Evolutionary conservation across 23 tunicate species (phyloP).

Genomic region (Trididemnum nubilum): DNA sequence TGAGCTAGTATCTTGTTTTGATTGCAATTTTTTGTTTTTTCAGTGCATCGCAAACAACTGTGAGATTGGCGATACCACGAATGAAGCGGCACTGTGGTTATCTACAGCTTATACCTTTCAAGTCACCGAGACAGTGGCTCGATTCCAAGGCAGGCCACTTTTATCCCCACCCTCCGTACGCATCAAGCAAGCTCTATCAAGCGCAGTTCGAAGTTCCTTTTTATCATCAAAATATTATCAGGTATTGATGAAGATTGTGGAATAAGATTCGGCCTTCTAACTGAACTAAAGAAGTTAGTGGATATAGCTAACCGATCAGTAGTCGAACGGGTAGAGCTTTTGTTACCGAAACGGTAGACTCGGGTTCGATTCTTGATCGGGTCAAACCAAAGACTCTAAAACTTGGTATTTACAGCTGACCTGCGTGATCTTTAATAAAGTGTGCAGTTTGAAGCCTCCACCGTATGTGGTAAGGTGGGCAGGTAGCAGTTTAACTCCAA

Average conservation of each 20-base stretch:
- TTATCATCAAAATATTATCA: neutral
- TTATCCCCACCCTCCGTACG: conserved; percentile 66
- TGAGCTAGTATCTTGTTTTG: neutral
- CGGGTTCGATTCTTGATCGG: too few relatives aligned
- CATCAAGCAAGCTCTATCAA: conserved; percentile 39
- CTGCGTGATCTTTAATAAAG: too few relatives aligned
- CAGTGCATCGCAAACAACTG: conserved; percentile 32
- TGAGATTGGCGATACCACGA: neutral
- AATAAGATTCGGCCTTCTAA: too few relatives aligned
- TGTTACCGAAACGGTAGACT: too few relatives aligned
- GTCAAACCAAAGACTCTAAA: too few relatives aligned
- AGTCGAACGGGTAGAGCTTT: too few relatives aligned
- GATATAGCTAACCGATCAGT: too few relatives aligned
- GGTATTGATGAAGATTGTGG: neutral
- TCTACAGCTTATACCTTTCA: conserved; percentile 60
- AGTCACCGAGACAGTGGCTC: conserved; percentile 40
- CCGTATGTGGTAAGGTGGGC: too few relatives aligned
- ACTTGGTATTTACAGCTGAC: too few relatives aligned
- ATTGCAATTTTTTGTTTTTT: neutral
- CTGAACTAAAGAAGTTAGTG: too few relatives aligned
- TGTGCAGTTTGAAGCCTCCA: too few relatives aligned
- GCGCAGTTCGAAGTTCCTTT: conserved; percentile 35
- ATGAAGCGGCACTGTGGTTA: conserved; percentile 33
- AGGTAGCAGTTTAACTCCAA: too few relatives aligned
- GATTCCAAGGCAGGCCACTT: conserved; percentile 46